These are phyloP conservation scores for Rhinogobius similis DNA, from an alignment of 2,113 vertebrate species.

Conservation along the genomic window DNA sequence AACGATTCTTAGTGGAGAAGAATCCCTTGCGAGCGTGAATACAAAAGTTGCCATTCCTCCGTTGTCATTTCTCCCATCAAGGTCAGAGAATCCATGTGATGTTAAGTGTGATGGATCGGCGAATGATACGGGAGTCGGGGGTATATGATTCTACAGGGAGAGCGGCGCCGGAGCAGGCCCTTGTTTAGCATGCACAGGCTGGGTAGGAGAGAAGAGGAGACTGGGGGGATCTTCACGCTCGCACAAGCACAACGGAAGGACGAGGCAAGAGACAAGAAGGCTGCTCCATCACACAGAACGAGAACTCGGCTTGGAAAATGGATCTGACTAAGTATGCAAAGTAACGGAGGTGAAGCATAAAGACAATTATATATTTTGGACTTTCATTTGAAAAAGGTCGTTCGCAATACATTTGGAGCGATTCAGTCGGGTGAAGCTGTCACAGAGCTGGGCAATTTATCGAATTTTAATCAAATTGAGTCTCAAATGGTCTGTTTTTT, in stretches of 20 bases:
- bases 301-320: background rate
- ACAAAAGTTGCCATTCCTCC: background rate
- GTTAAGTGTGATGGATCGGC: constrained; percentile 4
- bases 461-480: no score
- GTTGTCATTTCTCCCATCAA: background rate
- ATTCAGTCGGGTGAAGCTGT: no score
- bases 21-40: background rate
- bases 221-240: constrained; percentile 6
- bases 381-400: no score
- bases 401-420: no score
- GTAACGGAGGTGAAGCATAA: background rate
- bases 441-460: no score
- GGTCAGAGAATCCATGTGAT: background rate
- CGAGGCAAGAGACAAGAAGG: background rate
- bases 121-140: background rate
- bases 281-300: background rate
- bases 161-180: background rate
- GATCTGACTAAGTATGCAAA: background rate
- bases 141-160: background rate
- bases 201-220: background rate
- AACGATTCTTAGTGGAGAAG: no score
- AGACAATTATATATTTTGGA: no score
- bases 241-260: background rate
- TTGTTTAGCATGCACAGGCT: background rate
- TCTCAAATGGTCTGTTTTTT: no score